Evolutionary conservation across 2,113 vertebrate species (phyloP), one percentile per base, ranked within the genome.

Genomic region (Scolopax mira): DNA sequence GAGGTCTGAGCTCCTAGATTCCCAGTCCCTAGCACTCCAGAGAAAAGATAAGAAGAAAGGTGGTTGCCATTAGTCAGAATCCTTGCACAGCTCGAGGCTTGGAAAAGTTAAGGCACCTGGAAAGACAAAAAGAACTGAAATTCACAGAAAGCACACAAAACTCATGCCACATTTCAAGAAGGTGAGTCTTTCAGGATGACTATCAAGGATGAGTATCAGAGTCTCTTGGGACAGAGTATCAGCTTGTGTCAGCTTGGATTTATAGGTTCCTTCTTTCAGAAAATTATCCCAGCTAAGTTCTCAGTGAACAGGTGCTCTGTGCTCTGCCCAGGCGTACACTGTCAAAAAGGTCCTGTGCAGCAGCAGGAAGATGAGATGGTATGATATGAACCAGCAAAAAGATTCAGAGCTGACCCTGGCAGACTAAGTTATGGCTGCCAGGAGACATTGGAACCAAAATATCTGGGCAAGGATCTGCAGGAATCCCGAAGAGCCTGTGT

Each of bases 51-150:
- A 79, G 41, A 75, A 42, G 55, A 77, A 67, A 73, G 18, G 15
- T 37, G 28, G 13, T 39, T 80, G 54, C 55, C 2, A 3, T 80
- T 66, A 91, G 10, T 61, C 79, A 42, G 67, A 86, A 71, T 37
- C n/a, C 51, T 94, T 55, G 54, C 37, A 58, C 31, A 58, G 35
- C 19, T 28, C 67, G 90, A 80, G 57, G 11, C 30, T 42, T 79
- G 60, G 35, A 91, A 93, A 77, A 42, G 42, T 79, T 84, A 72
- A 2, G 55, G 61, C 8, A 54, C 22, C 21, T 8, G 2, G 52
- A 70, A 80, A 88, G 35, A 70, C 30, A 61, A 61, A 91, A 67
- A 73, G 21, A 77, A 51, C 25, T 42, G 46, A 73, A 95, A 79
- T 77, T 62, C 51, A 39, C 37, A 51, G 60, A 69, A 58, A 65